A percentile compares a stretch with the other conserved stretches of the same genome.
phyloP scores from a whole-genome alignment of 2,797 vertebrate species.

The Bradypodion ventrale region DNA sequence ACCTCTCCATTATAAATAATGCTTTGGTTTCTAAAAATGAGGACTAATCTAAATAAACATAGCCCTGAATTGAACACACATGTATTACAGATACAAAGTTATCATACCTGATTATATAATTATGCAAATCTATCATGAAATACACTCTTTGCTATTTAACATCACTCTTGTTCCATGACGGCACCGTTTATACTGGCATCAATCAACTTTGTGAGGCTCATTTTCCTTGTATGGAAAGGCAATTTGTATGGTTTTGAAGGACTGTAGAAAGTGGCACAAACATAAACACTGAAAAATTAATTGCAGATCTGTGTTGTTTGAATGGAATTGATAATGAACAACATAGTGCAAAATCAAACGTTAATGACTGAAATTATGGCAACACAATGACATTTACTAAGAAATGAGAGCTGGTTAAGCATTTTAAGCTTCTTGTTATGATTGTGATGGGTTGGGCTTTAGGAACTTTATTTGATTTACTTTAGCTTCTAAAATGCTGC shows the following conservation, averaged over 20 bases:
- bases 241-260: constrained; percentile 39
- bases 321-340: constrained; percentile 54
- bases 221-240: constrained; percentile 40
- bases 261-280: constrained; percentile 39
- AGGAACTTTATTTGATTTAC: not conserved
- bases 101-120: constrained; percentile 26
- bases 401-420: constrained; percentile 39
- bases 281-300: constrained; percentile 58
- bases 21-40: constrained; percentile 53
- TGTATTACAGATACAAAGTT: constrained; percentile 40
- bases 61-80: constrained; percentile 26
- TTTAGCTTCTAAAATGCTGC: not conserved
- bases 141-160: not conserved
- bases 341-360: constrained; percentile 40
- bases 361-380: constrained; percentile 41
- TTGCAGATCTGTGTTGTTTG: constrained; percentile 43
- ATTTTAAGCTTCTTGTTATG: constrained; percentile 18
- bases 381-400: constrained; percentile 29
- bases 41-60: not conserved
- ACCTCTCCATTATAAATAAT: constrained; percentile 51
- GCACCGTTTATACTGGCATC: constrained; percentile 25
- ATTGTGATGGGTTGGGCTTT: constrained; percentile 1
- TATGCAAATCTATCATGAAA: constrained; percentile 37
- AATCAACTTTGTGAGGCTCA: constrained; percentile 44
- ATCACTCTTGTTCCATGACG: constrained; percentile 38